Base-by-base conservation (phyloP, 1,140 invertebrate species). In the Lycorma delicatula region DNA sequence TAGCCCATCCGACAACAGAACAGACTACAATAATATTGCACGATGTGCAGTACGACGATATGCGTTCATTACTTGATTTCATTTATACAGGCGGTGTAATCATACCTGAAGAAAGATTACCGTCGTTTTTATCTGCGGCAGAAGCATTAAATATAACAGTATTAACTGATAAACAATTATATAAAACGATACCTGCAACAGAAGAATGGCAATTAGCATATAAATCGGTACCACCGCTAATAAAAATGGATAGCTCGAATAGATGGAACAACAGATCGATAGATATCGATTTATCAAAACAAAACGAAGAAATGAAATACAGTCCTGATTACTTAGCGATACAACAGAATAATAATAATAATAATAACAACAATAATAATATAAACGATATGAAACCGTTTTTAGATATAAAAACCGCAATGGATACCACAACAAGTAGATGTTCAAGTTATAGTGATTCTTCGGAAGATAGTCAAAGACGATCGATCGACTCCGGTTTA, bases 81-180 rank as follows among this genome's bases (percentile, higher is more conserved):
- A 78, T 82, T 57, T 82, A 82, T 66, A 75, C 75, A 3, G 81
- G 81, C 31, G 79, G 78, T 63, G 76, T 78, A 1, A 75, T 75
- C 16, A 75, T 82, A 2, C 73, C 76, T 13, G 72, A 78, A 20
- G 70, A 72, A 23, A 72, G 79, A 52, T 64, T 83, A 26, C 69
- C 75, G 31, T 71, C 74, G 1, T 77, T 83, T 51, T 66, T 81
- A 0, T 71, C 75, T 47, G 78, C 79, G 0, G 81, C 81, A 2
- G 76, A 80, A 41, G 69, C 75, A 0, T 68, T 82, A 3, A 72
- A 73, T 44, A 78, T 83, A 23, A 72, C 74, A 51, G 77, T 76
- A 2, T 63, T 79, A 1, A 70, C 72, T 3, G 74, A 76, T 53
- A 69, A 74, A 26, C 34, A 53, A 1, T 63, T 60, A 5, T 50